phyloP scores from a whole-genome alignment of 1,140 invertebrate species.

The Mizuhopecten yessoensis region DNA sequence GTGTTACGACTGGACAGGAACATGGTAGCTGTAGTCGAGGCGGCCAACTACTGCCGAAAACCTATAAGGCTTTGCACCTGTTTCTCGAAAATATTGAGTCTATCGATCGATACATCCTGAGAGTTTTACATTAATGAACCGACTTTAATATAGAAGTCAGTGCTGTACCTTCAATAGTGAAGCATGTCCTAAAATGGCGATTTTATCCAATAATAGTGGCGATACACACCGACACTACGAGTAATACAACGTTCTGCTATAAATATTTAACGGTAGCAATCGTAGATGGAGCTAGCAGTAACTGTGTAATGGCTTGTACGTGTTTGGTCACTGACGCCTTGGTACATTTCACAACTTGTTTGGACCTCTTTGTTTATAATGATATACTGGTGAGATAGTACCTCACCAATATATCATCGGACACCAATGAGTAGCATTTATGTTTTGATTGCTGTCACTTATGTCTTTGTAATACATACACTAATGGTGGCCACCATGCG shows the following conservation, averaged over 20 bases:
- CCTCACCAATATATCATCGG: no score
- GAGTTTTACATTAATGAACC: constrained; percentile 13
- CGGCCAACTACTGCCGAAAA: constrained; percentile 5
- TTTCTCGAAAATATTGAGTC: neutral
- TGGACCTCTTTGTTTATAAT: neutral
- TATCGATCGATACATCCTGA: constrained; percentile 16
- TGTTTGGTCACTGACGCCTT: neutral
- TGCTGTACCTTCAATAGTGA: neutral
- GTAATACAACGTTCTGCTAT: neutral
- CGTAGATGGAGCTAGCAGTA: constrained; percentile 2
- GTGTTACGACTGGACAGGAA: constrained; percentile 22
- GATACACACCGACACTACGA: neutral
- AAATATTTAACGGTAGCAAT: constrained; percentile 15
- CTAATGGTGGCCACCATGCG: no score
- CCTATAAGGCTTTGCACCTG: constrained; percentile 24
- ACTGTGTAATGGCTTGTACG: neutral
- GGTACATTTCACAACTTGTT: neutral
- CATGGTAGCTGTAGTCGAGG: neutral
- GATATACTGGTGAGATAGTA: no score
- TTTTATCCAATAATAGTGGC: neutral
- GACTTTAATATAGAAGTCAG: constrained; percentile 28
- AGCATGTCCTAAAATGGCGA: constrained; percentile 17
- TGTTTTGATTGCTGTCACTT: no score
- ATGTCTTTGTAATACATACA: no score
- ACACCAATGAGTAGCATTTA: no score